Base-by-base conservation (phyloP, 2,797 vertebrate genomes). In the Acipenser oxyrinchus region DNA sequence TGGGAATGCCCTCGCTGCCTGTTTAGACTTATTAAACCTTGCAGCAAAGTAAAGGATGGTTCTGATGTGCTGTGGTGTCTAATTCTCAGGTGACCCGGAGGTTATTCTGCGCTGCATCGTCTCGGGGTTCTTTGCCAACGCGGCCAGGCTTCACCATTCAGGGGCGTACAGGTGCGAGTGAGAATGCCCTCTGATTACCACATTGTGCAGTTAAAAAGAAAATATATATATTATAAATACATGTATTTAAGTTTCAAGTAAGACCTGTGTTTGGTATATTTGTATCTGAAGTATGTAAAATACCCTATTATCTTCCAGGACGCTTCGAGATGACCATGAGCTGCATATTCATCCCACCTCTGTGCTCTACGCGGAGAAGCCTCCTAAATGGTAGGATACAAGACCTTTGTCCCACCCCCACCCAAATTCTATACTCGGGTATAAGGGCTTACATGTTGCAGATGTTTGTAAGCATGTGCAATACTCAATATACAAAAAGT, bases 271-370 rank as follows among this genome's bases (percentile, higher is more conserved):
- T 51, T 58, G 23, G 50, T 12, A 52, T 48, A 8, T 18, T 13
- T 23, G 9, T 6, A 13, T 48, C 60, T 62, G 23, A 0, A 37
- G 23, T 37, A 37, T 18, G 15, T 18, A 37, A 37, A 37, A 8
- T 18, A 11, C 13, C 6, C 6, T 15, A 18, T 53, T 62, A 4
- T 48, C 13, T 18, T 10, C 65, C 74, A 99, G 96, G 89, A 99
- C 96, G 48, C 91, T 98, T 78, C 90, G 94, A 65, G 96, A 99
- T 2, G 96, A 98, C 65, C 91, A 96, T 0, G 97, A 99, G 66
- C 91, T 99, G 48, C 90, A 96, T 64, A 98, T 99, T 77, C 96
- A 99, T 72, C 96, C 97, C 1, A 94, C 90, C n/a, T 99, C 96
- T 0, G 96, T 99, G 70, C 79, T 99, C 55, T 99, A 90, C 10